A percentile compares a stretch with the other conserved stretches of the same genome.
Conservation (phyloP, 1,140 invertebrate species). For the Drosophila kepulauana region DNA sequence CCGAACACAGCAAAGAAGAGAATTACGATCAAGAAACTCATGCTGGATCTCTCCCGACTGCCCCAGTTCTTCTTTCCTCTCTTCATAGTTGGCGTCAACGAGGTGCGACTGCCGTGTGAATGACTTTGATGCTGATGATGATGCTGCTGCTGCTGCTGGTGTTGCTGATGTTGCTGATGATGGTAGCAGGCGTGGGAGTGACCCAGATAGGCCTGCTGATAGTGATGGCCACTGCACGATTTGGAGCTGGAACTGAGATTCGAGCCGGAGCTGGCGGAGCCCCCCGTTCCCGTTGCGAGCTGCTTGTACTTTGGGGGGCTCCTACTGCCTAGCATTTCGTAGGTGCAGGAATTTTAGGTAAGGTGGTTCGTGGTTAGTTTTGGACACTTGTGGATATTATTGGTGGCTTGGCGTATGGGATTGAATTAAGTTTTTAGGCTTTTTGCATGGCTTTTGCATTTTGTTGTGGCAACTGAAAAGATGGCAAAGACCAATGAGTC, state of each 20-base stretch:
- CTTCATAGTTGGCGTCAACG: slow-evolving; percentile 74
- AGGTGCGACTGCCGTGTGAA: slow-evolving; percentile 61
- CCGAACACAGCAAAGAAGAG: slow-evolving; percentile 96
- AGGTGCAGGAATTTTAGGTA: slow-evolving; percentile 49
- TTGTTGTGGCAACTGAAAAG: slow-evolving; percentile 33
- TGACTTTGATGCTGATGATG: slow-evolving; percentile 58
- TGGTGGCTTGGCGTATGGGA: slow-evolving; percentile 21
- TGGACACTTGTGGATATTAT: slow-evolving; percentile 28
- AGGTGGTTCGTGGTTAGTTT: slow-evolving; percentile 31
- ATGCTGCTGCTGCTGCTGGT: slow-evolving; percentile 47
- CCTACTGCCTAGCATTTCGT: slow-evolving; percentile 70
- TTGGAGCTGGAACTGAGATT: slow-evolving; percentile 27
- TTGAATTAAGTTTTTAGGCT: slow-evolving; percentile 13
- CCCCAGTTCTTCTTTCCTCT: slow-evolving; percentile 84
- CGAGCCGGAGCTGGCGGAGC: slow-evolving; percentile 48
- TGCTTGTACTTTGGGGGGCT: slow-evolving; percentile 76
- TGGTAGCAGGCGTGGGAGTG: slow-evolving; percentile 69
- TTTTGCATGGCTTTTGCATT: slow-evolving; percentile 29
- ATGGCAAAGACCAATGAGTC: background rate
- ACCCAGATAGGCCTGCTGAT: slow-evolving; percentile 63
- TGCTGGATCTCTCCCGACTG: slow-evolving; percentile 91
- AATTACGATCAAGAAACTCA: slow-evolving; percentile 95
- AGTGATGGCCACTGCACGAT: slow-evolving; percentile 51
- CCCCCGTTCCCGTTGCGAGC: slow-evolving; percentile 71
- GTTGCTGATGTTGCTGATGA: slow-evolving; percentile 63